Evolutionary conservation across 2,888 invertebrate genomes (phyloP).

Genomic region (Clunio marinus): DNA sequence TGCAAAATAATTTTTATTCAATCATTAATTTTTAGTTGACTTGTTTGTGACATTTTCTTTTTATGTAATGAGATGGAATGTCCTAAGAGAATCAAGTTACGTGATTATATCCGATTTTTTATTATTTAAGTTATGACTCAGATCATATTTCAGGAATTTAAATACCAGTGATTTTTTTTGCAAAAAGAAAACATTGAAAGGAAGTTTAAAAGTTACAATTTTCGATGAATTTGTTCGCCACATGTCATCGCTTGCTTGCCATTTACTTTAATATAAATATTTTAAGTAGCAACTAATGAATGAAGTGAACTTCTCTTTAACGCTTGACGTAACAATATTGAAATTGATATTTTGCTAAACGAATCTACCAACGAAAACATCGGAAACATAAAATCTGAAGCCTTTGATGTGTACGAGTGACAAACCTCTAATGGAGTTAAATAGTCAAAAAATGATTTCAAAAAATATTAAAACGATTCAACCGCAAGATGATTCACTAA

Average conservation of each 20-base stretch:
- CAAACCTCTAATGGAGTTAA: slow-evolving; percentile 14
- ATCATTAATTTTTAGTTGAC: not conserved
- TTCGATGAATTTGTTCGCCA: not conserved
- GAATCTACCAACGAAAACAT: not conserved
- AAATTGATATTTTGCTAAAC: slow-evolving; percentile 15
- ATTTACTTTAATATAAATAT: too few species aligned
- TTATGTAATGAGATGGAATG: not conserved
- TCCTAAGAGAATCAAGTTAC: not conserved
- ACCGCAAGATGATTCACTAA: too few species aligned
- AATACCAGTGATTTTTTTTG: not conserved
- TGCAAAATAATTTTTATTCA: not conserved
- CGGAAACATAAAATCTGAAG: not conserved
- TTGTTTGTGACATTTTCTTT: not conserved
- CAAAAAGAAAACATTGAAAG: not conserved
- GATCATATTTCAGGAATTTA: not conserved
- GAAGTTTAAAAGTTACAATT: not conserved
- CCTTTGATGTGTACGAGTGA: not conserved
- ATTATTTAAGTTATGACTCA: not conserved
- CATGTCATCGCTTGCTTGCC: slow-evolving; percentile 2
- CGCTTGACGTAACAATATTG: not conserved
- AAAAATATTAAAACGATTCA: slow-evolving; percentile 20
- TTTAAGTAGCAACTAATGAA: not conserved
- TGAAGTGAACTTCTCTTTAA: not conserved
- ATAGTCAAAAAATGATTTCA: slow-evolving; percentile 16
- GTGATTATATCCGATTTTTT: slow-evolving; percentile 11